Base-by-base conservation (phyloP, 2,797 vertebrate genomes). In the Sebastes trivittatus region DNA sequence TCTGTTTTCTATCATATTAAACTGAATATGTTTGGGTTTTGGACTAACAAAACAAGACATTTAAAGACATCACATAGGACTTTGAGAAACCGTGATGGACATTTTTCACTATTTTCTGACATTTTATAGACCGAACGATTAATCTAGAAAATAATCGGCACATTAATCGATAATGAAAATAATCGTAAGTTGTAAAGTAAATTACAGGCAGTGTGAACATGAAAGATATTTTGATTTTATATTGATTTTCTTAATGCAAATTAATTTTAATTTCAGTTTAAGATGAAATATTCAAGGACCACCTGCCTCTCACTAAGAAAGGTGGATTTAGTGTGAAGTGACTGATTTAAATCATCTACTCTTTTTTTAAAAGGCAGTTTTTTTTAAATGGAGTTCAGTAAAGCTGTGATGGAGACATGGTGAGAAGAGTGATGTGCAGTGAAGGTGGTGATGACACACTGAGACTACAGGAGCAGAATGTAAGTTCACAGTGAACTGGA, bases 401-500 rank as follows among this genome's bases (percentile, higher is more conserved):
- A 42, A 42, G 22, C 18, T 22, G 23, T n/a, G 29, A 38, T 1
- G 49, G 49, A 11, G 22, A 58, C 55, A 6, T 25, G 56, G 11
- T n/a, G 60, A 7, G 32, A 2, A 11, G 63, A 23, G 69, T 46
- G 62, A 32, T 54, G 76, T 38, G 61, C 59, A 64, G 66, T 32
- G 16, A n/a, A 23, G 36, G n/a, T 9, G 11, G 55, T 65, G 46
- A 46, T 18, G 42, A 46, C 22, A 67, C 23, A 49, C 58, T 78
- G 83, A 66, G 52, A 70, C 80, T 73, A 65, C 77, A 63, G 75
- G 36, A 70, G 84, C 82, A 71, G 85, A 93, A 91, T 94, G 90
- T 91, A 89, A 72, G 86, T 89, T 90, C 82, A 88, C 85, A 90
- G 77, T 88, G 81, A 94, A 84, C 88, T 70, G 83, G 80, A 84